These are phyloP conservation scores for Octomys mimax DNA, from an alignment of 2,797 vertebrate species.

Conservation along the genomic window DNA sequence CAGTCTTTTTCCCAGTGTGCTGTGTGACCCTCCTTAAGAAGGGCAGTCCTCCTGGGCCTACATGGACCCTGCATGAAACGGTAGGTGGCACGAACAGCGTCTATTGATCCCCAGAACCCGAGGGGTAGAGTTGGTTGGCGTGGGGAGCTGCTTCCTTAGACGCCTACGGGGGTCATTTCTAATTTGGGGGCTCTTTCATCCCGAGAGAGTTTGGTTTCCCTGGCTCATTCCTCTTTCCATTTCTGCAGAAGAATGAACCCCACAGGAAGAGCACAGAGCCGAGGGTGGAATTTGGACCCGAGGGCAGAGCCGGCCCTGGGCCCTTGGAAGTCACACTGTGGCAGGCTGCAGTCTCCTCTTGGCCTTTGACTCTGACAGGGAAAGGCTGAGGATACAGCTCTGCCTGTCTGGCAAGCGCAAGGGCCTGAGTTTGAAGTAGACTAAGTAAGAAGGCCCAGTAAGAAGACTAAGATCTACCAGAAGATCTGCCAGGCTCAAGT, in stretches of 20 bases:
- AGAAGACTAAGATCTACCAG: no score
- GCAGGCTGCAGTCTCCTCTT: not conserved
- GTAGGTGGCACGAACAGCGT: not conserved
- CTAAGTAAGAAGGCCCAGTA: no score
- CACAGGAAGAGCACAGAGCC: not conserved
- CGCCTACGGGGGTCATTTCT: not conserved
- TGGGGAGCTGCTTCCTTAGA: not conserved
- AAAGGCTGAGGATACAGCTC: no score
- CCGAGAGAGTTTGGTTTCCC: not conserved
- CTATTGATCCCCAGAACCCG: not conserved
- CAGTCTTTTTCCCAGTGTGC: not conserved
- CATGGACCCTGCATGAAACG: not conserved
- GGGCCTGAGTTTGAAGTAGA: no score
- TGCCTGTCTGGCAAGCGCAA: no score
- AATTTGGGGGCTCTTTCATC: not conserved
- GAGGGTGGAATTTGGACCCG: not conserved
- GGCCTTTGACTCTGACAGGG: not conserved
- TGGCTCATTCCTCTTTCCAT: not conserved
- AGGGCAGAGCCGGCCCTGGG: not conserved
- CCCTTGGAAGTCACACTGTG: not conserved
- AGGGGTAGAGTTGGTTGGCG: not conserved
- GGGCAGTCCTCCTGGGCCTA: not conserved
- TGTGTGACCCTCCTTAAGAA: slow-evolving; percentile 42
- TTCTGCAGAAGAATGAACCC: not conserved
- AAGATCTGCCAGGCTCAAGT: not conserved